phyloP scores from a whole-genome alignment of 2,888 invertebrate species.

The Agrochola litura region DNA sequence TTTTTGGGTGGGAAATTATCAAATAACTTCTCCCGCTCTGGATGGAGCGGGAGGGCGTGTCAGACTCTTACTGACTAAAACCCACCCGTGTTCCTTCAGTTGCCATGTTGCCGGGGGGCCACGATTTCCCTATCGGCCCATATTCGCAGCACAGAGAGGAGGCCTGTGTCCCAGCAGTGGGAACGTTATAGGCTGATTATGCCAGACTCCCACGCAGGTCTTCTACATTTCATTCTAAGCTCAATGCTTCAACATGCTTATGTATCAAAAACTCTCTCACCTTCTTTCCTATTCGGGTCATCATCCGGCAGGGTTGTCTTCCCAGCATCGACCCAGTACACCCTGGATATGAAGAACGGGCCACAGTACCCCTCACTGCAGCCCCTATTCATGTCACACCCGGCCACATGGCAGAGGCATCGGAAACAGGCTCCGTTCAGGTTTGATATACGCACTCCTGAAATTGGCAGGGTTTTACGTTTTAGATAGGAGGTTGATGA shows the following conservation, averaged over 20 bases:
- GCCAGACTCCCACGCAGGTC: neutral
- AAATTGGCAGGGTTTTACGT: constrained; percentile 30
- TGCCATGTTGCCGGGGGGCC: too few relatives aligned
- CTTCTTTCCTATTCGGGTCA: constrained; percentile 85
- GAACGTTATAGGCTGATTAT: too few relatives aligned
- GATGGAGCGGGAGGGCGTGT: too few relatives aligned
- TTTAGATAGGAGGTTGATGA: neutral
- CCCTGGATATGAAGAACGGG: constrained; percentile 91
- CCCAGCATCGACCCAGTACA: constrained; percentile 92
- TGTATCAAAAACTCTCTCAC: neutral
- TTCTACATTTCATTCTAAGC: neutral
- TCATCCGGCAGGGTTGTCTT: constrained; percentile 91
- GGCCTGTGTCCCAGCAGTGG: too few relatives aligned
- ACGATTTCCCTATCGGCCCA: too few relatives aligned
- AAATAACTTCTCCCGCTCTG: too few relatives aligned
- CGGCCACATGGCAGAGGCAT: constrained; percentile 91
- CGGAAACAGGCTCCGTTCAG: constrained; percentile 89
- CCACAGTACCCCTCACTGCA: constrained; percentile 91
- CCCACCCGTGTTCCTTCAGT: too few relatives aligned
- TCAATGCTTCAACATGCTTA: neutral
- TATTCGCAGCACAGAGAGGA: too few relatives aligned
- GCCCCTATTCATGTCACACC: constrained; percentile 88
- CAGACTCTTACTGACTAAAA: too few relatives aligned
- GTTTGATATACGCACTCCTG: constrained; percentile 85
- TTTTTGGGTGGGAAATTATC: too few relatives aligned